Base-by-base conservation (phyloP, 2,113 vertebrate genomes). In the Leptobrachium leishanense region DNA sequence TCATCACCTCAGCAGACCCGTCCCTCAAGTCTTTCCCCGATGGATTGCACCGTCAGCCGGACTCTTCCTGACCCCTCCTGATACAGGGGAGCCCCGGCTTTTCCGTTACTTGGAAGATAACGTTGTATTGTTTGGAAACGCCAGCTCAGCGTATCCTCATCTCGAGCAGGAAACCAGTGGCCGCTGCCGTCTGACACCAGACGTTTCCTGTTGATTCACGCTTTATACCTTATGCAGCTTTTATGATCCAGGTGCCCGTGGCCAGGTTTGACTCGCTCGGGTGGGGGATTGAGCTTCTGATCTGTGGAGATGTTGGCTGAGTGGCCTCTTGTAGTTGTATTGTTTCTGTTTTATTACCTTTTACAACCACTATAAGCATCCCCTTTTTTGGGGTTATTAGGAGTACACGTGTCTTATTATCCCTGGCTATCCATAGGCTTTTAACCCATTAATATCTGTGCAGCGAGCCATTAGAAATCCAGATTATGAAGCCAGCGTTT, bases 161-260 rank as follows among this genome's bases (percentile, higher is more conserved):
- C n/a, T 2, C 3, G 41, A 9, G 31, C 13, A 1, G 55, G 55
- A 59, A 59, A 15, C 55, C 6, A 31, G 31, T 39, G n/a, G 15
- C 20, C 41, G 15, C 70, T 9, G 9, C 12, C 5, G 31, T 57
- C 10, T 15, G 42, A 62, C 71, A 42, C 20, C 2, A 44, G n/a
- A 12, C 15, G 5, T 31, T 79, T 74, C 77, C 77, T 79, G 78
- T 81, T 81, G 57, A 68, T 68, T 50, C 74, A 76, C 43, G 66
- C 43, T 76, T 40, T 76, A 41, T 43, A 55, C 39, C 44, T 40
- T 12, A 59, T 12, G 3, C 11, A 31, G 20, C 20, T 31, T 31
- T 31, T 31, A 31, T 50, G 46, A 50, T 50, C 46, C 46, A 8
- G 8, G 46, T 50, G 1, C 46, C 46, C 8, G 4, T 50, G 46